Percentiles rank a stretch among this genome's conserved stretches.
Evolutionary conservation across 1,140 invertebrate genomes (phyloP).

Genomic region (Cheumatopsyche charites): DNA sequence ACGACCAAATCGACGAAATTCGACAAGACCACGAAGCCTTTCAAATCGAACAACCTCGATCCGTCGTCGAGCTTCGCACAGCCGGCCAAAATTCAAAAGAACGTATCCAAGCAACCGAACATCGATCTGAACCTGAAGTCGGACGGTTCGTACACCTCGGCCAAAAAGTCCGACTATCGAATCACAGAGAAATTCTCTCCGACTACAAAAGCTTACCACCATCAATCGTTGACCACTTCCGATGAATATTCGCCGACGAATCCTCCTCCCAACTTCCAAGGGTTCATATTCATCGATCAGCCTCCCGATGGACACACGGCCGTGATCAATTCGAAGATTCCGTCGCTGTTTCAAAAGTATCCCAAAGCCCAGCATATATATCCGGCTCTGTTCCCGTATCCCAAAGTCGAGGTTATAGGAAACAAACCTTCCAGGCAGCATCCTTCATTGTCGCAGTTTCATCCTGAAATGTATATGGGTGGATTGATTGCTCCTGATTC

Average conservation of each 20-base stretch:
- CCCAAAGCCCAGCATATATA: conserved; percentile 77
- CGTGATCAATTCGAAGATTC: conserved; percentile 61
- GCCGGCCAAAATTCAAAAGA: conserved; percentile 43
- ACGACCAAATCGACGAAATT: conserved; percentile 46
- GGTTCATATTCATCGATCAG: conserved; percentile 48
- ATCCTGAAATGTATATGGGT: conserved; percentile 42
- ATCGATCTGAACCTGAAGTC: conserved; percentile 40
- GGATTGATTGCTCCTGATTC: conserved; percentile 41
- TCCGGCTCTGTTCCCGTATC: conserved; percentile 66
- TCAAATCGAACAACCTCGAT: conserved; percentile 43
- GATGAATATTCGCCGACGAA: conserved; percentile 39
- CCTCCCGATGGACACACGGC: conserved; percentile 45
- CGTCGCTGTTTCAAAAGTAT: conserved; percentile 74
- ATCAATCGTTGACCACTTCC: conserved; percentile 15
- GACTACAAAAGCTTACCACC: conserved; percentile 36
- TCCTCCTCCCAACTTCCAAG: conserved; percentile 44
- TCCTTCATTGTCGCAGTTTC: conserved; percentile 45
- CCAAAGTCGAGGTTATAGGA: conserved; percentile 52
- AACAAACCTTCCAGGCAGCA: conserved; percentile 48
- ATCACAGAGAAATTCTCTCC: conserved; percentile 52
- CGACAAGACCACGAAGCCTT: conserved; percentile 44
- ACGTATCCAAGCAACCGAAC: conserved; percentile 44
- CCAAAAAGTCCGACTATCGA: conserved; percentile 39
- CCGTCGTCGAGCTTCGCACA: conserved; percentile 26
- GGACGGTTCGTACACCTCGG: conserved; percentile 28